Evolutionary conservation across 2,888 invertebrate species (phyloP), one percentile per base, ranked within the genome.

Genomic region (Calameuta pallipes): DNA sequence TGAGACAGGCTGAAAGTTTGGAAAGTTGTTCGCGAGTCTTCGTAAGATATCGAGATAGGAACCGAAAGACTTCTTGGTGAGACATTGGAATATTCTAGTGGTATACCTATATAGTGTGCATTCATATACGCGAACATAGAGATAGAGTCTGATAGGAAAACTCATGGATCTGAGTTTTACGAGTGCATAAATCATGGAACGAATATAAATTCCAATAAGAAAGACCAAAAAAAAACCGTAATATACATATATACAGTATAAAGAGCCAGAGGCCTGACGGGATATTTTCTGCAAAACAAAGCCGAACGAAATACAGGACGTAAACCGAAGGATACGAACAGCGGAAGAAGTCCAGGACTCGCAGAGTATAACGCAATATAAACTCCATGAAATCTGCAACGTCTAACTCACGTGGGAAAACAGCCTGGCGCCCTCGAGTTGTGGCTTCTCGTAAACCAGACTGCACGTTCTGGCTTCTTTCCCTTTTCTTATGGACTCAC

Each of bases 381-480:
- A 71, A 71, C 33, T 71, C 71, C 71, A 71, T 71, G 71, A 71
- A 71, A 71, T 71, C 71, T 71, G 71, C 71, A 71, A 71, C 33
- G 34, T 71, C 71, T 71, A 31, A 33, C 71, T 71, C 71, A 71
- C 71, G 71, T 71, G 71, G 13, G 71, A 34, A 71, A 71, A 33
- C 31, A 9, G 71, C 33, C 31, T 31, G 71, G 31, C 71, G 71
- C 34, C 71, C 31, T 56, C 71, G 71, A 31, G 71, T 33, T 23
- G 31, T n/a, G 71, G 71, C 71, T 56, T 23, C 71, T 71, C 71
- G 34, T 71, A 71, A 71, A 71, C 33, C 33, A 71, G 31, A 71
- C 31, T 71, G 71, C 33, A 71, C 31, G 71, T 31, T 31, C 71
- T 33, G 71, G 71, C 34, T 30, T 71, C 30, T 30, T 71, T 35